phyloP scores from a whole-genome alignment of 2,888 invertebrate species.

The Tortricodes alternella region DNA sequence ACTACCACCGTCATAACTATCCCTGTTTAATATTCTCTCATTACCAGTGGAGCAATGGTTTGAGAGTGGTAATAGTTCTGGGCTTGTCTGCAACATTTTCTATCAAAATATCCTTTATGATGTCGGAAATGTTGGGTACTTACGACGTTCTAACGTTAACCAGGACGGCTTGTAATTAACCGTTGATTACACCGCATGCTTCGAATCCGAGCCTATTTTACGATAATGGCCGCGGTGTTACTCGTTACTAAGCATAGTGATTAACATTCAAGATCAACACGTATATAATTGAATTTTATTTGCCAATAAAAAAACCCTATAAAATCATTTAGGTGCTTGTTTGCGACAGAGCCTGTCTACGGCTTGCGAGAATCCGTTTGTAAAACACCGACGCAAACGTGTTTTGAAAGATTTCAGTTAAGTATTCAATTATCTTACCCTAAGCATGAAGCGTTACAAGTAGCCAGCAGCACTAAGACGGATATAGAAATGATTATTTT shows the following conservation, averaged over 20 bases:
- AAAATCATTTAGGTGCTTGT: no score
- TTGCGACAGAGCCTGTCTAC: no score
- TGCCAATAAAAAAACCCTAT: slow-evolving; percentile 29
- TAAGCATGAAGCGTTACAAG: no score
- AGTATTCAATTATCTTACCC: no score
- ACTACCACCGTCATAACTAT: not conserved
- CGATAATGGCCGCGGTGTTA: slow-evolving; percentile 42
- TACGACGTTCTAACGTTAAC: not conserved
- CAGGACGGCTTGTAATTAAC: slow-evolving; percentile 46
- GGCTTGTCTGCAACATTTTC: not conserved
- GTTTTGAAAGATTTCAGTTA: no score
- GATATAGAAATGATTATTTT: no score
- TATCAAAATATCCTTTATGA: not conserved
- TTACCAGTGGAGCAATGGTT: slow-evolving; percentile 36
- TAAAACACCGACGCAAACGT: no score
- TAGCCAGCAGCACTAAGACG: no score
- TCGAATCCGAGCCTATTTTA: slow-evolving; percentile 44
- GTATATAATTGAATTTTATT: slow-evolving; percentile 41
- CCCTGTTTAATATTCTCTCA: not conserved
- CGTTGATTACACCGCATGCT: slow-evolving; percentile 46
- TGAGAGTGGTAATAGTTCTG: slow-evolving; percentile 29
- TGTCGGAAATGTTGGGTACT: not conserved
- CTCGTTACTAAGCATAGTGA: slow-evolving; percentile 41
- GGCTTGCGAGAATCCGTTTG: no score
- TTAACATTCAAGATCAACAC: slow-evolving; percentile 32